phyloP scores from a whole-genome alignment of 1,140 invertebrate species.

The Drosophila pseudoananassae region DNA sequence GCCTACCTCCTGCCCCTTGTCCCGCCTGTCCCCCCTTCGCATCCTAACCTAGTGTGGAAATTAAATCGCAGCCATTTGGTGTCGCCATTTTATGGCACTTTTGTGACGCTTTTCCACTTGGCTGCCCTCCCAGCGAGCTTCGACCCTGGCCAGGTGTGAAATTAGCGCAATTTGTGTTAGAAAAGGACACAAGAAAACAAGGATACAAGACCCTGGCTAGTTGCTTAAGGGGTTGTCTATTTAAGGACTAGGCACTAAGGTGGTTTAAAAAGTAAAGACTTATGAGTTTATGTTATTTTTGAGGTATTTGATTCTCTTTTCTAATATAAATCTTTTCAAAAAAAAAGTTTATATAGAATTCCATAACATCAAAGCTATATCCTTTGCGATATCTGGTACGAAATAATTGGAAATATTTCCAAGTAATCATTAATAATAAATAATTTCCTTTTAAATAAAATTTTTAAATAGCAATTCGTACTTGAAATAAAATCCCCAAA shows the following conservation, averaged over 20 bases:
- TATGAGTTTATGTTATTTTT: background rate
- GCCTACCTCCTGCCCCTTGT: background rate
- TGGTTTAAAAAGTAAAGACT: background rate
- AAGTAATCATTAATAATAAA: too few species aligned
- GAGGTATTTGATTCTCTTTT: too few species aligned
- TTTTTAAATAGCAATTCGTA: too few species aligned
- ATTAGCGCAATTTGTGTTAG: conserved; percentile 63
- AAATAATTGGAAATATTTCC: too few species aligned
- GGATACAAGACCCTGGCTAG: background rate
- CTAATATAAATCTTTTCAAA: too few species aligned
- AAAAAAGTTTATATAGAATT: too few species aligned
- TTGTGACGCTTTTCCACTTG: conserved; percentile 57
- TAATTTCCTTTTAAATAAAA: too few species aligned
- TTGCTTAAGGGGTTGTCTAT: background rate
- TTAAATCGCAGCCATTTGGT: conserved; percentile 67
- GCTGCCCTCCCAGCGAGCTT: conserved; percentile 19
- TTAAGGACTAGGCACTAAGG: background rate
- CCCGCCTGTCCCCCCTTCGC: background rate
- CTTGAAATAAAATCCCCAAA: too few species aligned
- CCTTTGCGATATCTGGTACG: too few species aligned
- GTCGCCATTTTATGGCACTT: conserved; percentile 70
- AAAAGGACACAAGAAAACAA: background rate
- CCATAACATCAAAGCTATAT: background rate
- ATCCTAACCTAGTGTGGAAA: conserved; percentile 30
- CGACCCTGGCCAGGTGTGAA: conserved; percentile 62